phyloP scores from a whole-genome alignment of 2,888 invertebrate genomes.

The Hypomecis punctinalis region DNA sequence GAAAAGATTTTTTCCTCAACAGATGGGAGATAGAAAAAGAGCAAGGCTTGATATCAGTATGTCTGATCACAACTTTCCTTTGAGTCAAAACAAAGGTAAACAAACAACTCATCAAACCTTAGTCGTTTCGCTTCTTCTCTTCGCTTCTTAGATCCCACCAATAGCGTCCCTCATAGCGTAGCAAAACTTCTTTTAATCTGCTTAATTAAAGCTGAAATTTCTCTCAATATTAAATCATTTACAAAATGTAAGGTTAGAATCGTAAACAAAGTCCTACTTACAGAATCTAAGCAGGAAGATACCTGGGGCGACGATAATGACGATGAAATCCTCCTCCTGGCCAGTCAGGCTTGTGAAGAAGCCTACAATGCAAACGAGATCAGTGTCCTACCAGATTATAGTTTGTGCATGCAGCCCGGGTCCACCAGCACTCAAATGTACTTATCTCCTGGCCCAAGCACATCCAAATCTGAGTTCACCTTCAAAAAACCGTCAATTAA shows the following conservation, averaged over 20 bases:
- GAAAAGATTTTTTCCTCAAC: slow-evolving; percentile 70
- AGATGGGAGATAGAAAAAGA: slow-evolving; percentile 71
- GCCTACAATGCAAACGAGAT: slow-evolving; percentile 58
- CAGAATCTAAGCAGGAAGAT: slow-evolving; percentile 51
- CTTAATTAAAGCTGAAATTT: neutral
- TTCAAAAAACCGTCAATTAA: slow-evolving; percentile 69
- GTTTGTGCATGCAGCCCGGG: slow-evolving; percentile 69
- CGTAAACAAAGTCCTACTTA: neutral
- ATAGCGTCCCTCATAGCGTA: neutral
- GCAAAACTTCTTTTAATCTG: neutral
- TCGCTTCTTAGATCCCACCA: no score
- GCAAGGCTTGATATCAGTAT: slow-evolving; percentile 73
- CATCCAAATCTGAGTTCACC: slow-evolving; percentile 61
- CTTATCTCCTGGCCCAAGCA: slow-evolving; percentile 53
- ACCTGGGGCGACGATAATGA: slow-evolving; percentile 80
- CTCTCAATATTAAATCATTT: neutral
- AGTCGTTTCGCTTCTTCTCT: neutral
- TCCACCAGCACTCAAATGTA: slow-evolving; percentile 73
- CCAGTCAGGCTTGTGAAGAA: slow-evolving; percentile 79
- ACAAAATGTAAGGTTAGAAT: neutral
- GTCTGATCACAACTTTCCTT: slow-evolving; percentile 77
- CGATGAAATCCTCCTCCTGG: slow-evolving; percentile 76
- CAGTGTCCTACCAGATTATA: slow-evolving; percentile 68
- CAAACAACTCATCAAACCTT: slow-evolving; percentile 2
- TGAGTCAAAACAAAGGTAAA: slow-evolving; percentile 76